Evolutionary conservation across 2,888 invertebrate species (phyloP).

Genomic region (Dusona sp.): DNA sequence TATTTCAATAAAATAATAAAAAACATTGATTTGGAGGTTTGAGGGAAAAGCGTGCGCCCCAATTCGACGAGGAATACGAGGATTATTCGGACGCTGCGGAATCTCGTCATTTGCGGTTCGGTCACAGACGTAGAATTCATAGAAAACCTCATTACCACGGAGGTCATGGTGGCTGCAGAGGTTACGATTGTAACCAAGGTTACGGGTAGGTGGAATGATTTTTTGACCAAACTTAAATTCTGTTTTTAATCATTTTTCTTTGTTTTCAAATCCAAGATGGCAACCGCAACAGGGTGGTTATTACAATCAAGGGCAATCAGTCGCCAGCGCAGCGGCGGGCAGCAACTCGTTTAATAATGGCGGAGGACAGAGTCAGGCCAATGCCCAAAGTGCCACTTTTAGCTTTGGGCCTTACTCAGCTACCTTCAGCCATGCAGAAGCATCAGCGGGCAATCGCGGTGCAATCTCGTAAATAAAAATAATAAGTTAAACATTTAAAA

Average conservation of each 20-base stretch:
- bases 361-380: constrained; percentile 74
- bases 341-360: constrained; percentile 65
- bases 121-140: constrained; percentile 63
- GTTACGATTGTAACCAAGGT: constrained; percentile 66
- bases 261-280: constrained; percentile 57
- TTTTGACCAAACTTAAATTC: background rate
- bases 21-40: background rate
- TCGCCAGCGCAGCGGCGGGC: constrained; percentile 77
- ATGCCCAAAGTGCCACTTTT: constrained; percentile 78
- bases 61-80: constrained; percentile 49
- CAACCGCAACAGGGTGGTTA: constrained; percentile 59
- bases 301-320: constrained; percentile 72
- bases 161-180: constrained; percentile 69
- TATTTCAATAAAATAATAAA: background rate
- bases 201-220: constrained; percentile 63
- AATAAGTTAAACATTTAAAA: background rate
- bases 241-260: constrained; percentile 13
- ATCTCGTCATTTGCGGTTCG: constrained; percentile 67
- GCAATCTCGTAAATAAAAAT: constrained; percentile 50
- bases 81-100: constrained; percentile 69
- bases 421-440: constrained; percentile 76
- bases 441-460: constrained; percentile 67
- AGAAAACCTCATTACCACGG: constrained; percentile 54
- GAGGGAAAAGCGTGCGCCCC: constrained; percentile 35
- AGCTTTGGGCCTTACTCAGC: constrained; percentile 79